A percentile compares a stretch with the other conserved stretches of the same genome.
These are phyloP conservation scores for Coelopa pilipes DNA, from an alignment of 2,888 invertebrate species.

Conservation along the genomic window DNA sequence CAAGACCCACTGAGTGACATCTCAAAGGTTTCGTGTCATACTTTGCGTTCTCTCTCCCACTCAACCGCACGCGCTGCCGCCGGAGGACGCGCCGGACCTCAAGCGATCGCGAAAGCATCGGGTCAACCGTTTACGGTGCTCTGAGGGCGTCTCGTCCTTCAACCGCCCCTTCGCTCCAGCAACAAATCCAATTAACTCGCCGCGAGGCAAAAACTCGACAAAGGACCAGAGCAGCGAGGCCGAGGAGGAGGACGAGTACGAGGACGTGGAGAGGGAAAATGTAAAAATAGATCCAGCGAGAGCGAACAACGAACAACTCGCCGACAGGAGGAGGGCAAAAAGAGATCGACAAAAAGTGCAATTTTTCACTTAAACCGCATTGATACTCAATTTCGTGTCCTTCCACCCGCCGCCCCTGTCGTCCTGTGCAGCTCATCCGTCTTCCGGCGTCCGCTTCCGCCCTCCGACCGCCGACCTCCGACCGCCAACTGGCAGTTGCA, in stretches of 20 bases:
- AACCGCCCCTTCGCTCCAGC: background rate
- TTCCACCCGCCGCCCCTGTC: conserved; percentile 2
- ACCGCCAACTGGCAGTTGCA: conserved; percentile 34
- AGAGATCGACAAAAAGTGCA: conserved; percentile 36
- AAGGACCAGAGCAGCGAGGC: background rate
- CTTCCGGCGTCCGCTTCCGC: background rate
- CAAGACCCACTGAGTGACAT: no score
- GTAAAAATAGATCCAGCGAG: background rate
- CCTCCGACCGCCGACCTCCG: no score
- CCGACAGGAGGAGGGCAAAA: background rate
- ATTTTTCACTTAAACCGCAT: conserved; percentile 61
- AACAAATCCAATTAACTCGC: conserved; percentile 3
- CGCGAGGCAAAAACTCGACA: background rate
- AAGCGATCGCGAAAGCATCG: no score
- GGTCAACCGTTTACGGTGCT: no score
- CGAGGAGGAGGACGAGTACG: background rate
- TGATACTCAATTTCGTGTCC: conserved; percentile 57
- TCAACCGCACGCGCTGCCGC: no score
- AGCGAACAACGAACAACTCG: background rate
- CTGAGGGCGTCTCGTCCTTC: no score
- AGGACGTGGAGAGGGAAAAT: background rate
- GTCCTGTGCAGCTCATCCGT: background rate
- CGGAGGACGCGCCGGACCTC: no score
- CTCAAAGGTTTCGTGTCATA: no score
- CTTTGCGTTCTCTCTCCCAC: no score